Conservation (phyloP, 2,797 vertebrate species). For the Picus viridis region DNA sequence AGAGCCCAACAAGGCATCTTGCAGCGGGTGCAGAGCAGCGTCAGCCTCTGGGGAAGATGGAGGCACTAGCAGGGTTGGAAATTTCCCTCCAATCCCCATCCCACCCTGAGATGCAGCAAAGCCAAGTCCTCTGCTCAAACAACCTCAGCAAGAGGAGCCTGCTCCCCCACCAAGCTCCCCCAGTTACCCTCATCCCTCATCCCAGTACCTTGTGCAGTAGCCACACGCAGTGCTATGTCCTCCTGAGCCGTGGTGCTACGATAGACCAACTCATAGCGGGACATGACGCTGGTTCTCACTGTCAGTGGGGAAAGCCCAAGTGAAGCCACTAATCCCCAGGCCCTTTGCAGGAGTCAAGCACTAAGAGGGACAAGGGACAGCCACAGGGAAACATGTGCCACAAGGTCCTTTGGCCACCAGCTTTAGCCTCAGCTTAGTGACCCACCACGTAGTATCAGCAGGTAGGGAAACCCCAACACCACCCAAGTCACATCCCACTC, state of each 20-base stretch:
- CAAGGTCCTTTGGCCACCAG: background rate
- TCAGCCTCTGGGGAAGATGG: slow-evolving; percentile 83
- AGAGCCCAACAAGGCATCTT: slow-evolving; percentile 83
- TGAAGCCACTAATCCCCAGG: background rate
- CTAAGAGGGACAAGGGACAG: background rate
- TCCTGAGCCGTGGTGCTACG: slow-evolving; percentile 86
- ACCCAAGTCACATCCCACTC: background rate
- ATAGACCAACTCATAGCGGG: slow-evolving; percentile 86
- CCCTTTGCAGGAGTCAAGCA: rapidly evolving
- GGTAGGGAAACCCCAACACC: background rate
- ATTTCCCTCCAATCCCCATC: background rate
- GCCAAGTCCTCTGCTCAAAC: background rate
- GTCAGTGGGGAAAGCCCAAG: background rate
- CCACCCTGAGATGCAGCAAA: background rate
- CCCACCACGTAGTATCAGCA: rapidly evolving
- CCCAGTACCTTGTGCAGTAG: slow-evolving; percentile 79
- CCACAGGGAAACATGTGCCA: rapidly evolving
- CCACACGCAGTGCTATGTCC: slow-evolving; percentile 83
- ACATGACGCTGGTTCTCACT: slow-evolving; percentile 83
- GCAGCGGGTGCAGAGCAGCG: slow-evolving; percentile 78
- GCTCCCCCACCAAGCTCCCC: rapidly evolving
- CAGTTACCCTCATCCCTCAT: rapidly evolving
- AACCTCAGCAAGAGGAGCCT: background rate
- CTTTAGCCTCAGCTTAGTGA: background rate
- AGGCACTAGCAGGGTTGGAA: background rate